Evolutionary conservation across 2,797 vertebrate genomes (phyloP).

Genomic region (Diceros bicornis): DNA sequence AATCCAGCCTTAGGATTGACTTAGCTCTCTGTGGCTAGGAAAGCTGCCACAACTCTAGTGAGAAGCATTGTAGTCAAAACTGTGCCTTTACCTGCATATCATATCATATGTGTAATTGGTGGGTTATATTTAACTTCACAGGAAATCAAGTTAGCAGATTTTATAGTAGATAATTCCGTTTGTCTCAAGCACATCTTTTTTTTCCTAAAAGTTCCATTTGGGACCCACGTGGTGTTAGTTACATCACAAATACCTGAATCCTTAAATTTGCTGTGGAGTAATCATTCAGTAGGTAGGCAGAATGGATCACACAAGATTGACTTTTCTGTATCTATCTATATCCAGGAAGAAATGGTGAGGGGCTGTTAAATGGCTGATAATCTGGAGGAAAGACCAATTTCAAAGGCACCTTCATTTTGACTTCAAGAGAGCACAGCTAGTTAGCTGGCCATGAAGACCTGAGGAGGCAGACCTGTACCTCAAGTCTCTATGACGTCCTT

Average conservation of each 20-base stretch:
- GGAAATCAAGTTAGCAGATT: conserved; percentile 42
- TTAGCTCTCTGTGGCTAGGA: not conserved
- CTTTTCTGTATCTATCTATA: not conserved
- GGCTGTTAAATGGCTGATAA: not conserved
- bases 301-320: not conserved
- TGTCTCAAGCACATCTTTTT: not conserved
- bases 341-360: not conserved
- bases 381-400: not conserved
- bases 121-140: conserved; percentile 49
- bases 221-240: not conserved
- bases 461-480: not conserved
- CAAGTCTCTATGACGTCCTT: not conserved
- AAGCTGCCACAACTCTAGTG: not conserved
- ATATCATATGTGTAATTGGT: not conserved
- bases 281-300: not conserved
- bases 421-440: not conserved
- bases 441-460: not conserved
- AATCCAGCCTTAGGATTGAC: not conserved
- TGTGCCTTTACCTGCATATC: not conserved
- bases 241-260: not conserved
- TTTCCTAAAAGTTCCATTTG: not conserved
- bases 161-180: conserved; percentile 20
- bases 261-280: conserved; percentile 17
- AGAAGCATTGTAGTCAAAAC: conserved; percentile 20
- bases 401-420: conserved; percentile 34